Evolutionary conservation across 2,888 invertebrate genomes (phyloP).

Genomic region (Creontiades dilutus): DNA sequence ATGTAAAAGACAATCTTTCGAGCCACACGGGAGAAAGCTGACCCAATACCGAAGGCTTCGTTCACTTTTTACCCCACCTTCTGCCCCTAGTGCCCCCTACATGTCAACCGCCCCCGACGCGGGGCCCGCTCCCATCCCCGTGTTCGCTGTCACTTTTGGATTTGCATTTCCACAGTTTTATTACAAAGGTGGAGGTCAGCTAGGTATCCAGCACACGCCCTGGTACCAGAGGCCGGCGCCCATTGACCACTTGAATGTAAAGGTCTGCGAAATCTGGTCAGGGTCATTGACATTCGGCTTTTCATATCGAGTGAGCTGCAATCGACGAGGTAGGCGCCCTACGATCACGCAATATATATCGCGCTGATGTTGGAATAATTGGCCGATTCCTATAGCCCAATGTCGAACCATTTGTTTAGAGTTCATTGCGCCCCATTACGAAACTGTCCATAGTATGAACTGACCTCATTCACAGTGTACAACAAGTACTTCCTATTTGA

Average conservation of each 20-base stretch:
- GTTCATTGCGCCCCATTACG: too few species aligned
- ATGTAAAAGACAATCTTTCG: slow-evolving; percentile 71
- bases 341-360: too few species aligned
- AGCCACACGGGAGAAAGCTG: slow-evolving; percentile 67
- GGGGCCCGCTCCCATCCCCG: background rate
- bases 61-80: slow-evolving; percentile 51
- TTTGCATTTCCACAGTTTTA: background rate
- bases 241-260: slow-evolving; percentile 17
- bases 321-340: too few species aligned
- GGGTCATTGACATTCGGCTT: slow-evolving; percentile 13
- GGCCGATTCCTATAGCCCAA: too few species aligned
- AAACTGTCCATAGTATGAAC: too few species aligned
- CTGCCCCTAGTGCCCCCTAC: background rate
- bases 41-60: slow-evolving; percentile 62
- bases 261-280: slow-evolving; percentile 1
- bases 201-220: slow-evolving; percentile 9
- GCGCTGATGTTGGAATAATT: too few species aligned
- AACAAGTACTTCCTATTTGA: too few species aligned
- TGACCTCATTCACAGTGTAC: too few species aligned
- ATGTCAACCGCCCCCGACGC: slow-evolving; percentile 42
- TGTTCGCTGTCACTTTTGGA: background rate
- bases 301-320: too few species aligned
- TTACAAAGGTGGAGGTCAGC: slow-evolving; percentile 38
- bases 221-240: slow-evolving; percentile 4
- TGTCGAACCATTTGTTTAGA: too few species aligned